phyloP scores from a whole-genome alignment of 2,888 invertebrate genomes.

The Drosophila flavopinicola region DNA sequence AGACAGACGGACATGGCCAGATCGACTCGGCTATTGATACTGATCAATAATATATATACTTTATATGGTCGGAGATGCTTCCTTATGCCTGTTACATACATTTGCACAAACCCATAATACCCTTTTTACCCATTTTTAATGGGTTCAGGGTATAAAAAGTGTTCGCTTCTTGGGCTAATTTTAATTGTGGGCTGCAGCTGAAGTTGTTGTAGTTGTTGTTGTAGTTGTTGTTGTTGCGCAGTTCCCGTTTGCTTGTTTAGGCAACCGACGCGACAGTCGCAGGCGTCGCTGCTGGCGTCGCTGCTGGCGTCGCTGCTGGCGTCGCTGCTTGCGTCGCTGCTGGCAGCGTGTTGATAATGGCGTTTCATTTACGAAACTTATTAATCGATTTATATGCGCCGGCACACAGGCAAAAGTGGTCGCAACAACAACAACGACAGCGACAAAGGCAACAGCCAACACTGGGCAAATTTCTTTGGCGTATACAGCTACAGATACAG shows the following conservation, averaged over 20 bases:
- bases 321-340: slow-evolving; percentile 20
- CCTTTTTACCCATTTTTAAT: too few species aligned
- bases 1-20: too few species aligned
- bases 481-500: slow-evolving; percentile 12
- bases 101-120: too few species aligned
- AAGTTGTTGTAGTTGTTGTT: slow-evolving; percentile 30
- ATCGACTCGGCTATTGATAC: too few species aligned
- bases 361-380: slow-evolving; percentile 75
- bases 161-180: slow-evolving; percentile 34
- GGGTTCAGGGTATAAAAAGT: too few species aligned
- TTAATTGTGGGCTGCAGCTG: slow-evolving; percentile 43
- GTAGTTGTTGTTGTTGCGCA: slow-evolving; percentile 47
- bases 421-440: slow-evolving; percentile 6
- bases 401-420: slow-evolving; percentile 51
- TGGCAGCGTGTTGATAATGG: slow-evolving; percentile 56
- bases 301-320: slow-evolving; percentile 14
- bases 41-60: too few species aligned
- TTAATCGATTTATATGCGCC: slow-evolving; percentile 79
- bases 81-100: too few species aligned
- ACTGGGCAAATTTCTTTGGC: slow-evolving; percentile 51
- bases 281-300: slow-evolving; percentile 16
- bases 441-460: slow-evolving; percentile 21
- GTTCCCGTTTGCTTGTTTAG: slow-evolving; percentile 46
- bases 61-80: too few species aligned
- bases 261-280: slow-evolving; percentile 32